phyloP scores from a whole-genome alignment of 2,797 vertebrate genomes.

The Parauchenoglanis ngamensis region DNA sequence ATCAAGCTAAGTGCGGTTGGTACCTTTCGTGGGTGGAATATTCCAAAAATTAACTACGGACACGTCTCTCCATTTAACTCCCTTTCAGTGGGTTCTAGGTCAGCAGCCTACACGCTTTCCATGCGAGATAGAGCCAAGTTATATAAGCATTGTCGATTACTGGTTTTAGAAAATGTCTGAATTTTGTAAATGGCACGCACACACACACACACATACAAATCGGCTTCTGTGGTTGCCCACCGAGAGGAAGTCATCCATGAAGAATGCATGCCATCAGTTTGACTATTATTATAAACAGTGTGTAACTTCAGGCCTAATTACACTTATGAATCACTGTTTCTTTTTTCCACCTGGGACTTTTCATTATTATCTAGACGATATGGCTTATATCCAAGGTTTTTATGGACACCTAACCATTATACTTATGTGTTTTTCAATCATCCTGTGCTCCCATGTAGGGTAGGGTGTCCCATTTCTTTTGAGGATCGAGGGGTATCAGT shows the following conservation, averaged over 20 bases:
- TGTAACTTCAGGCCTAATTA: neutral
- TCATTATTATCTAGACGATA: neutral
- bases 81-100: slow-evolving; percentile 9
- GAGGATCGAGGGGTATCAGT: no score
- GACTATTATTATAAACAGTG: neutral
- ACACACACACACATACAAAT: neutral
- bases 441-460: no score
- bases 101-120: slow-evolving; percentile 9
- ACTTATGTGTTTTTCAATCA: neutral
- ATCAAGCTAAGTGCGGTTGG: neutral
- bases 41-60: slow-evolving; percentile 13
- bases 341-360: neutral
- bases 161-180: neutral
- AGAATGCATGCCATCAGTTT: no score
- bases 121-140: neutral
- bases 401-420: neutral
- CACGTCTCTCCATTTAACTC: neutral
- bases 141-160: slow-evolving; percentile 11
- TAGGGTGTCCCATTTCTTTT: no score
- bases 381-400: neutral
- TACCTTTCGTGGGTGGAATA: neutral
- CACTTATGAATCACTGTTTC: neutral
- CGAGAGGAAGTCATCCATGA: neutral
- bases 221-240: neutral
- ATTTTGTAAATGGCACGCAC: neutral